These are phyloP conservation scores for Dysdera silvatica DNA, from an alignment of 1,140 invertebrate genomes.

Conservation along the genomic window DNA sequence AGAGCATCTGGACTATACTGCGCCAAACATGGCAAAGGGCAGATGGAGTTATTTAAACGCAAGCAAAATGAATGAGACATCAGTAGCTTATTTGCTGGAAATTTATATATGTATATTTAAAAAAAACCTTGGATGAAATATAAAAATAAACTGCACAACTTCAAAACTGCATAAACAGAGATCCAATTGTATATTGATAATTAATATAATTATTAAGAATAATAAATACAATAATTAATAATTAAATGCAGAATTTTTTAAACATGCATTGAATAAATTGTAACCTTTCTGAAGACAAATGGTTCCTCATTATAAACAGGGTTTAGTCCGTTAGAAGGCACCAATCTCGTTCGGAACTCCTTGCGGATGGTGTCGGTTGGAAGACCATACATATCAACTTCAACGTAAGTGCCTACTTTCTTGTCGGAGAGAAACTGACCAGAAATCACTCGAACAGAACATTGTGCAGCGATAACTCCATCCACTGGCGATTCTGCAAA, in stretches of 20 bases:
- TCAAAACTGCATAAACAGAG: no score
- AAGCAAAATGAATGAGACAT: no score
- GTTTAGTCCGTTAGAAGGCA: constrained; percentile 94
- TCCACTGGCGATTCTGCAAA: constrained; percentile 99
- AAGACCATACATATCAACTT: constrained; percentile 99
- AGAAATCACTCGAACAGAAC: constrained; percentile 95
- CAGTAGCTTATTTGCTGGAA: no score
- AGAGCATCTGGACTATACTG: no score
- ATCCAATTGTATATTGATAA: no score
- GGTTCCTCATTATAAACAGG: constrained; percentile 97
- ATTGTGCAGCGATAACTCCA: constrained; percentile 97
- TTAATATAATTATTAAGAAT: no score
- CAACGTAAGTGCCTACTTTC: constrained; percentile 97
- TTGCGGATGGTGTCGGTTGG: constrained; percentile 98
- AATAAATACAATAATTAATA: no score
- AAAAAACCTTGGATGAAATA: no score
- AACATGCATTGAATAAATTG: neutral
- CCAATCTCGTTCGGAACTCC: constrained; percentile 92
- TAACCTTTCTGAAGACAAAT: constrained; percentile 93
- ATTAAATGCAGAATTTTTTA: neutral
- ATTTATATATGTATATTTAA: no score
- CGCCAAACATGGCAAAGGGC: no score
- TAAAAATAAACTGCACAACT: no score
- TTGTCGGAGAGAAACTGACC: constrained; percentile 99
- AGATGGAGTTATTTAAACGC: no score